Evolutionary conservation across 2,888 invertebrate species (phyloP), one percentile per base, ranked within the genome.

Genomic region (Megalurothrips usitatus): DNA sequence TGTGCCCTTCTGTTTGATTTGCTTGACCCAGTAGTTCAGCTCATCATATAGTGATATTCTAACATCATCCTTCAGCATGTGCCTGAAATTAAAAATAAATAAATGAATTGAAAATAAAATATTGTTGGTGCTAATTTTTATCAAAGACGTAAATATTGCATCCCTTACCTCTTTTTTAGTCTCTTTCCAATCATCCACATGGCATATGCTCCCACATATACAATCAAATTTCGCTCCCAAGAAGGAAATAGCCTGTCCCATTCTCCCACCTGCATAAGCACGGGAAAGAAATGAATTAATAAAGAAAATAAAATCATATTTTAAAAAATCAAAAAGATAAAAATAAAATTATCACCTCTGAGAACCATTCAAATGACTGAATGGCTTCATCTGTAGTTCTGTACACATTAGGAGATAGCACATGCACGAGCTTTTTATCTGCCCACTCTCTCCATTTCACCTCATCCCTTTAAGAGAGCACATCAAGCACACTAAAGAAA

Each of bases 401-500:
- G 86, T 99, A 99, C 49, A 98, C 97, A 87, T 99, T 99, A 0
- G 99, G 99, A 0, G 99, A 98, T 58, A 99, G 89, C 0, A 93
- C 92, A 86, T 98, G 99, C 0, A 99, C 97, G 1, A 98, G 90
- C 75, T 93, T 92, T 80, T 92, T 91, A 87, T 99, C 99, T 0
- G 94, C 94, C 99, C 99, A 99, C 85, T 93, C 91, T 79, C 99
- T 91, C 99, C 99, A 99, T 85, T 96, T 93, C 58, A 96, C 91
- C 87, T 99, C 99, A 84, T 94, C 94, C 75, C 97, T 97, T 85
- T 79, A 90, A 89, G 83, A 83, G 84, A 82, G 81, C 19, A 81
- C 58, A 81, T 68, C 81, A 79, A 79, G 8, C 34, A 11, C 14
- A 68, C 26, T 75, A 63, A 80, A 43, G 3, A 6, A 43, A 43